phyloP scores from a whole-genome alignment of 2,888 invertebrate genomes.

The Lottia gigantea region DNA sequence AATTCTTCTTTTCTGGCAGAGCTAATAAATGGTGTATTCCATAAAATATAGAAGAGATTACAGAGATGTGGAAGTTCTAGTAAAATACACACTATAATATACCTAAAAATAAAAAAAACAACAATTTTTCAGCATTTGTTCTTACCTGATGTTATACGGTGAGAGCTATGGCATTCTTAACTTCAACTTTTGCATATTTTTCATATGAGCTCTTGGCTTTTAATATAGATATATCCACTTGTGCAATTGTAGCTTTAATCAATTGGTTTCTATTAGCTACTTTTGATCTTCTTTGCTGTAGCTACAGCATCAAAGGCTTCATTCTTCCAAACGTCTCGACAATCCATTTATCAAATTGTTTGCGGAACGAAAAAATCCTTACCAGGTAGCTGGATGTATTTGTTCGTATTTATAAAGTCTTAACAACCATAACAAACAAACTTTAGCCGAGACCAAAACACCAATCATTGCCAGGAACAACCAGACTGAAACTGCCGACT shows the following conservation, averaged over 20 bases:
- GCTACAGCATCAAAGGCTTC: no score
- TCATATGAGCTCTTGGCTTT: no score
- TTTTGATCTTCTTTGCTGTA: no score
- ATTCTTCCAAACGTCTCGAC: no score
- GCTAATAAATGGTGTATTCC: slow-evolving; percentile 41
- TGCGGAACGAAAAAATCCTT: background rate
- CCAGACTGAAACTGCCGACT: slow-evolving; percentile 35
- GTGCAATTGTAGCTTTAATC: no score
- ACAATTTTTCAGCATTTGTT: no score
- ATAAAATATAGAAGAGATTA: slow-evolving; percentile 32
- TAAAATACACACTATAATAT: slow-evolving; percentile 29
- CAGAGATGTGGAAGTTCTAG: slow-evolving; percentile 30
- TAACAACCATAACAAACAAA: slow-evolving; percentile 33
- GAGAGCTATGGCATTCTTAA: no score
- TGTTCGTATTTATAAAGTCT: slow-evolving; percentile 36
- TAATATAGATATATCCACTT: no score
- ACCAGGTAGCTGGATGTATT: slow-evolving; percentile 35
- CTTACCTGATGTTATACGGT: no score
- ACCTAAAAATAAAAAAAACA: slow-evolving; percentile 26
- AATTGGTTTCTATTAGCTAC: no score
- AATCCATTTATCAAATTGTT: no score
- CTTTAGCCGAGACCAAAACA: slow-evolving; percentile 29
- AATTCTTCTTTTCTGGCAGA: slow-evolving; percentile 20
- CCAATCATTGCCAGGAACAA: slow-evolving; percentile 31
- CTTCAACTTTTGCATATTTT: no score